phyloP scores from a whole-genome alignment of 2,888 invertebrate genomes.

The Zaprionus obscuricornis region DNA sequence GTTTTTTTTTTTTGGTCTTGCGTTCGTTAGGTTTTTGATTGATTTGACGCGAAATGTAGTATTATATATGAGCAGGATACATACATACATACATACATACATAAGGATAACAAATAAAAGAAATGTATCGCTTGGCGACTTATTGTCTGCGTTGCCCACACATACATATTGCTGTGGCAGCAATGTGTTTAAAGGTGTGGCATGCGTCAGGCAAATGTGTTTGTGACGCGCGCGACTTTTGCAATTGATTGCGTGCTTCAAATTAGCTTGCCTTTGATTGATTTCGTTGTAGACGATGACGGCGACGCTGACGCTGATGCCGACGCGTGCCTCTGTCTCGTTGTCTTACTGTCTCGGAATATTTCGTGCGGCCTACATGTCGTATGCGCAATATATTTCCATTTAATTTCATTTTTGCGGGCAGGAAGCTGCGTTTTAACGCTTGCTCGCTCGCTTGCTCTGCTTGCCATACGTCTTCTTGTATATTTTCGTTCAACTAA shows the following conservation, averaged over 20 bases:
- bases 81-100: constrained; percentile 1
- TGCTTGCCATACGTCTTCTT: too few species aligned
- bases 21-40: constrained; percentile 43
- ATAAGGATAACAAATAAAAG: constrained; percentile 51
- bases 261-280: constrained; percentile 66
- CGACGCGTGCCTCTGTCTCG: constrained; percentile 19
- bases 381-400: constrained; percentile 40
- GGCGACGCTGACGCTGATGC: too few species aligned
- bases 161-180: constrained; percentile 13
- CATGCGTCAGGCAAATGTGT: too few species aligned
- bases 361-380: constrained; percentile 12
- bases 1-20: background rate
- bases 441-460: too few species aligned
- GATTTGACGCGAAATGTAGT: constrained; percentile 54
- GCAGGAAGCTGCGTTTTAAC: constrained; percentile 50
- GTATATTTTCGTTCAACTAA: constrained; percentile 23
- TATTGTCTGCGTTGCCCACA: constrained; percentile 36
- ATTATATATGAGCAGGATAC: constrained; percentile 37
- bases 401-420: too few species aligned
- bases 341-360: too few species aligned
- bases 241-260: constrained; percentile 70
- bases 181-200: too few species aligned
- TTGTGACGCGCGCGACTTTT: too few species aligned
- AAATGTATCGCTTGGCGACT: constrained; percentile 38
- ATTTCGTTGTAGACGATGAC: constrained; percentile 60